Conservation (phyloP, 2,797 vertebrate species). For the Iguana delicatissima region DNA sequence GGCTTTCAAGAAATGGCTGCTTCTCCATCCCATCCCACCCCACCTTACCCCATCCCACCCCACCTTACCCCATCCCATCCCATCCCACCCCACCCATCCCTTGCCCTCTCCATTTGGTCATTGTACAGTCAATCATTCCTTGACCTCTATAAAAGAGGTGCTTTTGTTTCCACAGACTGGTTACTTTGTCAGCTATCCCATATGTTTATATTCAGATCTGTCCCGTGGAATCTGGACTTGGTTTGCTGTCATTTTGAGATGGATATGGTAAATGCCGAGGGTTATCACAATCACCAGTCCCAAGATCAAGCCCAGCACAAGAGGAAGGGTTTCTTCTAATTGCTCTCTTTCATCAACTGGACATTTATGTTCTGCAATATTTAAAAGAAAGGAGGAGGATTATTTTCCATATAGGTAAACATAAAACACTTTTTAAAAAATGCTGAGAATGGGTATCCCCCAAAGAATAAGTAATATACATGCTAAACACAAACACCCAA, state of each 20-base stretch:
- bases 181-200: slow-evolving; percentile 82
- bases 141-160: slow-evolving; percentile 70
- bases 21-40: not conserved
- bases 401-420: not conserved
- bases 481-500: no score
- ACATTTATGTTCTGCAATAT: slow-evolving; percentile 87
- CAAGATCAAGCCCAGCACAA: slow-evolving; percentile 93
- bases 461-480: no score
- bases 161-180: slow-evolving; percentile 73
- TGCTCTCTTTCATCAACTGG: slow-evolving; percentile 94
- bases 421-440: not conserved
- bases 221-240: slow-evolving; percentile 93
- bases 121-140: slow-evolving; percentile 53
- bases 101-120: slow-evolving; percentile 42
- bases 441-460: no score
- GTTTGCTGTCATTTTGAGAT: slow-evolving; percentile 92
- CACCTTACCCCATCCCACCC: not conserved
- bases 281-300: slow-evolving; percentile 92
- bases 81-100: not conserved
- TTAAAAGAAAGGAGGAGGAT: not conserved
- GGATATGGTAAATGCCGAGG: slow-evolving; percentile 92
- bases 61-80: not conserved
- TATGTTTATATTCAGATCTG: slow-evolving; percentile 98
- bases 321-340: slow-evolving; percentile 93
- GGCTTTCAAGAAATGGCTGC: slow-evolving; percentile 64